Conservation (phyloP, 1,140 invertebrate genomes). For the Drosophila bipectinata region DNA sequence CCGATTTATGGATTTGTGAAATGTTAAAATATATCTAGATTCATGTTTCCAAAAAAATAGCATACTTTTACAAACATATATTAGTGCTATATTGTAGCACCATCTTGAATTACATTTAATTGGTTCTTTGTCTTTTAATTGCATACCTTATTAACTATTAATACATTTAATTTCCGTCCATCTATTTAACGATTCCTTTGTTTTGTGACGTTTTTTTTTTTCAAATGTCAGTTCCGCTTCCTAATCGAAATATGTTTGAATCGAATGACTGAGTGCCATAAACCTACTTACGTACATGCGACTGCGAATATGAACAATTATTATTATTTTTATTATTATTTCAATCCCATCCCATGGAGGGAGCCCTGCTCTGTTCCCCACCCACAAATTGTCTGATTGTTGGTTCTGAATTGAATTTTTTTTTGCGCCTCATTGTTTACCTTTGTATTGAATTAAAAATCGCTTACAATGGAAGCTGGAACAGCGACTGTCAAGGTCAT, state of each 20-base stretch:
- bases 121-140: constrained; percentile 24
- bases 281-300: constrained; percentile 53
- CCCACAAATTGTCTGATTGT: constrained; percentile 34
- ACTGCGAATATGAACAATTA: constrained; percentile 54
- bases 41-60: too few species aligned
- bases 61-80: too few species aligned
- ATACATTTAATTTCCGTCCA: constrained; percentile 27
- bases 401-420: constrained; percentile 44
- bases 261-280: constrained; percentile 37
- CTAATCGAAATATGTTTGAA: constrained; percentile 48
- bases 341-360: constrained; percentile 24
- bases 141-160: constrained; percentile 30
- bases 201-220: constrained; percentile 47
- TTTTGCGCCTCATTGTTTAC: constrained; percentile 65
- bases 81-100: constrained; percentile 1
- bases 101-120: constrained; percentile 41
- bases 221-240: constrained; percentile 65
- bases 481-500: constrained; percentile 54
- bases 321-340: constrained; percentile 65
- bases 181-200: constrained; percentile 43
- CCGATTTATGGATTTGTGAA: constrained; percentile 39
- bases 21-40: neutral
- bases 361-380: neutral
- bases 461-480: constrained; percentile 61
- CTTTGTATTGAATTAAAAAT: constrained; percentile 69